Evolutionary conservation across 2,113 vertebrate genomes (phyloP).

Genomic region (Chloropsis cyanopogon): DNA sequence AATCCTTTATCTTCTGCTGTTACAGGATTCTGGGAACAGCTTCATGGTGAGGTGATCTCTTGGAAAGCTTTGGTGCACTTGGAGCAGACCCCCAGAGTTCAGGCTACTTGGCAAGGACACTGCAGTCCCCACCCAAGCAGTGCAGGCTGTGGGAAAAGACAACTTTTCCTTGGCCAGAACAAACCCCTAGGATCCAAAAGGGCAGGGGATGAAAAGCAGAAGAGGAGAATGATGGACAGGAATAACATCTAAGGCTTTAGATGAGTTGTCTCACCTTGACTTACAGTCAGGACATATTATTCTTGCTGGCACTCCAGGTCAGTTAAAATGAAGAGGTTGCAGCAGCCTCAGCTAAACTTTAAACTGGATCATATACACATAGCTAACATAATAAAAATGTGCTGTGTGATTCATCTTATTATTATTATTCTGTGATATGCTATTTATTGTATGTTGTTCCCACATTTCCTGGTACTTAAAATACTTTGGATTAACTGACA

Average conservation of each 20-base stretch:
- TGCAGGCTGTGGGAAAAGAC: background rate
- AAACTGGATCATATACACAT: background rate
- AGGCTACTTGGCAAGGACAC: background rate
- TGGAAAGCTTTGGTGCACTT: background rate
- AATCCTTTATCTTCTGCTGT: background rate
- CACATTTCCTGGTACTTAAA: background rate
- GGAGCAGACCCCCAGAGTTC: background rate
- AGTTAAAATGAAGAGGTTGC: background rate
- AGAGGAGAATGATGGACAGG: background rate
- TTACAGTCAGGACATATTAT: background rate
- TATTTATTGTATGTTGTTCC: background rate
- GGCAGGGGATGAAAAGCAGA: background rate
- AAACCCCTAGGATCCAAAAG: background rate
- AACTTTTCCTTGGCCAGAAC: background rate
- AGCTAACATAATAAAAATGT: background rate
- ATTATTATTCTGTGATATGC: background rate
- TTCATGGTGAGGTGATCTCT: background rate
- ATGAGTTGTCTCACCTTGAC: background rate
- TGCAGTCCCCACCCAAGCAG: background rate
- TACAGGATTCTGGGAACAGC: background rate
- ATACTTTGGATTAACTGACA: background rate
- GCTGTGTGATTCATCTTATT: background rate
- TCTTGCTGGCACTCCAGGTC: background rate
- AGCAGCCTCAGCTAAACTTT: background rate
- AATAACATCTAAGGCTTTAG: background rate